These are phyloP conservation scores for Paralichthys olivaceus DNA, from an alignment of 2,113 vertebrate species.

Conservation along the genomic window DNA sequence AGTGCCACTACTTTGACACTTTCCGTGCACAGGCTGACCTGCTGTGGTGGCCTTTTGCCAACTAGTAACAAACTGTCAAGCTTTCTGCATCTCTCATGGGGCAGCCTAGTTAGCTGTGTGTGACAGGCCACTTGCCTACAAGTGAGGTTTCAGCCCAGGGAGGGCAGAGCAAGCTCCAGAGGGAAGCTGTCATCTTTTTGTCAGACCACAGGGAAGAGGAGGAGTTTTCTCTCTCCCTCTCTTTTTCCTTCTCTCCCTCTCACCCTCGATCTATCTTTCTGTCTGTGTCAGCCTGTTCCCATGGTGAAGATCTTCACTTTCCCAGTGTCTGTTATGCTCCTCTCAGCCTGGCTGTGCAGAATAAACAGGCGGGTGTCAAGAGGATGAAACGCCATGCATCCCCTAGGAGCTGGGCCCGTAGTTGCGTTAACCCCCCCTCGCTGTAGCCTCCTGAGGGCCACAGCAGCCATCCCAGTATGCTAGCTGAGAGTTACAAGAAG, in stretches of 20 bases:
- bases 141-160: slow-evolving; percentile 70
- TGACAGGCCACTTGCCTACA: slow-evolving; percentile 77
- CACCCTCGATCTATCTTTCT: slow-evolving; percentile 59
- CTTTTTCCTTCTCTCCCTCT: slow-evolving; percentile 25
- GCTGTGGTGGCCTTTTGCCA: slow-evolving; percentile 78
- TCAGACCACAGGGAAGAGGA: slow-evolving; percentile 72
- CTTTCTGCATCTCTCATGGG: slow-evolving; percentile 78
- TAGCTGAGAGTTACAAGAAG: slow-evolving; percentile 62
- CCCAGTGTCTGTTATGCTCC: slow-evolving; percentile 59
- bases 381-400: slow-evolving; percentile 67
- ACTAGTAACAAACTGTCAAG: slow-evolving; percentile 78
- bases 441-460: slow-evolving; percentile 65
- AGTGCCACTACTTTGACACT: slow-evolving; percentile 65
- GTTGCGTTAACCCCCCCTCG: slow-evolving; percentile 45
- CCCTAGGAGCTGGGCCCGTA: slow-evolving; percentile 52
- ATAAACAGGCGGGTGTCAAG: slow-evolving; percentile 72
- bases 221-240: slow-evolving; percentile 46
- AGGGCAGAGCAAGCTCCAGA: slow-evolving; percentile 71
- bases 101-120: slow-evolving; percentile 76
- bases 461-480: slow-evolving; percentile 56
- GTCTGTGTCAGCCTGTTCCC: slow-evolving; percentile 66
- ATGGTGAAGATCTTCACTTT: slow-evolving; percentile 79
- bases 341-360: slow-evolving; percentile 68
- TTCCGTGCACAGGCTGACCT: slow-evolving; percentile 61
- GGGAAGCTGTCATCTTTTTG: slow-evolving; percentile 81